Evolutionary conservation across 1,140 invertebrate genomes (phyloP).

Genomic region (Brachionus asplanchnoidis): DNA sequence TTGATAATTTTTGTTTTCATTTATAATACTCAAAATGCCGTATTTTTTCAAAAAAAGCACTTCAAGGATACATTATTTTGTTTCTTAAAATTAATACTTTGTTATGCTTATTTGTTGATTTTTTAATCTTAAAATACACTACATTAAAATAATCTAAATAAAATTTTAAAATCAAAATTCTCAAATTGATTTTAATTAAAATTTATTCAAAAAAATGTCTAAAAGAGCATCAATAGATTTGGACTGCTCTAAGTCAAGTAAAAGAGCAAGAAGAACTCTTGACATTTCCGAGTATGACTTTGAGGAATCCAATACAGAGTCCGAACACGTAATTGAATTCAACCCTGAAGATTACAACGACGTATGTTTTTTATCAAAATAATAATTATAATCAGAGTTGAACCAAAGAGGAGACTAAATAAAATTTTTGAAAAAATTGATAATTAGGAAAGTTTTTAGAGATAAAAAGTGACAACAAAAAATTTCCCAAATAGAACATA

Average conservation of each 20-base stretch:
- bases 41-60: no score
- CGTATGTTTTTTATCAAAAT: not conserved
- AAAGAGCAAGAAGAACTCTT: slow-evolving; percentile 17
- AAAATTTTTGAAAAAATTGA: no score
- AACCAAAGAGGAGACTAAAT: no score
- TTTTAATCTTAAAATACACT: not conserved
- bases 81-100: not conserved
- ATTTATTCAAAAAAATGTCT: not conserved
- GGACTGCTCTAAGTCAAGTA: not conserved
- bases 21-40: no score
- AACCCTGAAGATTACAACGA: not conserved
- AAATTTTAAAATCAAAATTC: not conserved
- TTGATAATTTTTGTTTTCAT: no score
- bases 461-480: no score
- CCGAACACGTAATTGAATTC: not conserved
- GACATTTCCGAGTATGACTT: not conserved
- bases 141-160: not conserved
- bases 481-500: no score
- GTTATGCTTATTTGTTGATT: not conserved
- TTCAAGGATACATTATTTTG: no score
- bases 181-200: not conserved
- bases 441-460: no score
- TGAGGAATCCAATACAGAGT: not conserved
- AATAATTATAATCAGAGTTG: no score
- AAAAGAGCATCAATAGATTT: slow-evolving; percentile 17